These are phyloP conservation scores for Oxyteleia sp. DNA, from an alignment of 2,888 invertebrate species.

Conservation along the genomic window DNA sequence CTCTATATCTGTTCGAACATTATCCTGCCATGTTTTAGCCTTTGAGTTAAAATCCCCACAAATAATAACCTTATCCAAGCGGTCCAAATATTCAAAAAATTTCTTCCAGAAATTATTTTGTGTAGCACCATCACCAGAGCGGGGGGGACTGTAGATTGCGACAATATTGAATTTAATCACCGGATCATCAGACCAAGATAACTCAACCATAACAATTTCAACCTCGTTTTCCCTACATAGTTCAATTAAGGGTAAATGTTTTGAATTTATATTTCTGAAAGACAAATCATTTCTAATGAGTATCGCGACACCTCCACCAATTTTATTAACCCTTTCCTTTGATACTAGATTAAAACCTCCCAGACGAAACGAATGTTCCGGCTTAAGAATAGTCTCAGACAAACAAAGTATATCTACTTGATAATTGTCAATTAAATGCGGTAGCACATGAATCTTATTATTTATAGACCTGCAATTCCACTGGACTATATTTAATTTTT, in stretches of 20 bases:
- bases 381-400: conserved; percentile 5
- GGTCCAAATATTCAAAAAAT: conserved; percentile 11
- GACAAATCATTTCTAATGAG: not conserved
- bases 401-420: not conserved
- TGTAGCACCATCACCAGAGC: too few species aligned
- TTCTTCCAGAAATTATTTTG: conserved; percentile 26
- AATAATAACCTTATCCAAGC: conserved; percentile 2
- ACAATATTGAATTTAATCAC: too few species aligned
- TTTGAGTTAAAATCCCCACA: conserved; percentile 52
- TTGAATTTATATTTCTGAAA: too few species aligned
- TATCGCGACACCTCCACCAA: not conserved
- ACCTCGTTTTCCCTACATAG: too few species aligned
- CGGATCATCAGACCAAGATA: too few species aligned
- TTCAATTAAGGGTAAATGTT: too few species aligned
- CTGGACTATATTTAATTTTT: not conserved
- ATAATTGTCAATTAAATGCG: conserved; percentile 4
- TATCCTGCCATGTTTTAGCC: conserved; percentile 3
- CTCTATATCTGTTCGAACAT: not conserved
- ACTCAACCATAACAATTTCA: too few species aligned
- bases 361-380: not conserved
- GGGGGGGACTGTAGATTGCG: too few species aligned
- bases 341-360: not conserved
- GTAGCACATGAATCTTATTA: not conserved
- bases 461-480: conserved; percentile 5
- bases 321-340: not conserved